Conservation (phyloP, 2,888 invertebrate genomes). For the Apomyelois bistriatella region DNA sequence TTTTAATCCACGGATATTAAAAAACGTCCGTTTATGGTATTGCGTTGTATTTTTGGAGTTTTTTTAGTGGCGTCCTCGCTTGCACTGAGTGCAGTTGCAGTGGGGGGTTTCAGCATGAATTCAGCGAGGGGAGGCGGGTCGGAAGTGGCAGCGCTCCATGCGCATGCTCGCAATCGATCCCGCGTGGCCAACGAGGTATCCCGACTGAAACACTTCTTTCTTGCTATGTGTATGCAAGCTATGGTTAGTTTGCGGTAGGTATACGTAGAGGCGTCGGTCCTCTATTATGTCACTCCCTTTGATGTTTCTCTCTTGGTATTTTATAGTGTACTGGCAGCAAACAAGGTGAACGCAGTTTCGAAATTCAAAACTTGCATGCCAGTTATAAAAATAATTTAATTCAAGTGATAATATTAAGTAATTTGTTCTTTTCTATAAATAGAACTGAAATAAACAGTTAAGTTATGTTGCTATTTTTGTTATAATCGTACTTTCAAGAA, state of each 20-base stretch:
- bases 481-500: too few species aligned
- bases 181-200: slow-evolving; percentile 59
- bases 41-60: slow-evolving; percentile 45
- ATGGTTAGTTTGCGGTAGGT: slow-evolving; percentile 31
- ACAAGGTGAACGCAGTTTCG: slow-evolving; percentile 1
- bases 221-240: slow-evolving; percentile 30
- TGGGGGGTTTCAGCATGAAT: slow-evolving; percentile 46
- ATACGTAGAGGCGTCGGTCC: slow-evolving; percentile 33
- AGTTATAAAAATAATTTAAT: not conserved
- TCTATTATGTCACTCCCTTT: slow-evolving; percentile 76
- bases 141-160: slow-evolving; percentile 44
- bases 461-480: too few species aligned
- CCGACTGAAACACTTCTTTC: slow-evolving; percentile 50
- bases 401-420: not conserved
- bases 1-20: slow-evolving; percentile 1
- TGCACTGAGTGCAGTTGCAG: slow-evolving; percentile 78
- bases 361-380: not conserved
- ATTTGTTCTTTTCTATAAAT: not conserved
- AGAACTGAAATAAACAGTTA: too few species aligned
- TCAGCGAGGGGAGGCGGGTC: slow-evolving; percentile 34
- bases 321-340: slow-evolving; percentile 25
- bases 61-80: slow-evolving; percentile 53
- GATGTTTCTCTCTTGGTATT: slow-evolving; percentile 48
- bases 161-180: slow-evolving; percentile 77
- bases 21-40: slow-evolving; percentile 24